Evolutionary conservation across 64 coral and sea anemone genomes (phyloP).

Genomic region (Trachythela sp.): DNA sequence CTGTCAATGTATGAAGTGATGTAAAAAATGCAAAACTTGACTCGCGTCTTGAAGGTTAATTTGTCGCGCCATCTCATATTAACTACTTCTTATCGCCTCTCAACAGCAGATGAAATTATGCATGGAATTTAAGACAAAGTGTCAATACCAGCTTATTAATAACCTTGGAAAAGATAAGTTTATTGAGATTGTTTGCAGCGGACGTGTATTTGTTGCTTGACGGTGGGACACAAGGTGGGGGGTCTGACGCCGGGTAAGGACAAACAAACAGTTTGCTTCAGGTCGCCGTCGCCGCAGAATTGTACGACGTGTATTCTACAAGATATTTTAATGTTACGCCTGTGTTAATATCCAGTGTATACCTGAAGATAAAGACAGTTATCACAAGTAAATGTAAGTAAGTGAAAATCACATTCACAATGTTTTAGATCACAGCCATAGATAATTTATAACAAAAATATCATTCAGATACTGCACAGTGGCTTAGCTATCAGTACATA

Average conservation of each 20-base stretch:
- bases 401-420: too few relatives aligned
- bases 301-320: too few relatives aligned
- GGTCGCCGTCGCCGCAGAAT: too few relatives aligned
- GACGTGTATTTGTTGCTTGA: background rate
- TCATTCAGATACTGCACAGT: too few relatives aligned
- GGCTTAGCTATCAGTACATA: too few relatives aligned
- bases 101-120: slow-evolving; percentile 8
- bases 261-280: background rate
- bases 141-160: background rate
- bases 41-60: background rate
- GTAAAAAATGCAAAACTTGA: background rate
- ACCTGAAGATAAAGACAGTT: too few relatives aligned
- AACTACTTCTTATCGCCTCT: background rate
- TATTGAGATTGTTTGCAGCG: slow-evolving; percentile 1
- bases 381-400: too few relatives aligned
- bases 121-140: background rate
- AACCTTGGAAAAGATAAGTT: background rate
- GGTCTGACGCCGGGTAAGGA: background rate
- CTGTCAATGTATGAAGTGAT: background rate
- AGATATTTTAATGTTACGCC: too few relatives aligned
- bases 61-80: background rate
- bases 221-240: background rate
- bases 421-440: too few relatives aligned
- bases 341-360: too few relatives aligned
- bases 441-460: too few relatives aligned